Percentiles rank a stretch among this genome's conserved stretches.
These are phyloP conservation scores for Sorex araneus DNA, from an alignment of 2,113 vertebrate genomes.

Conservation along the genomic window DNA sequence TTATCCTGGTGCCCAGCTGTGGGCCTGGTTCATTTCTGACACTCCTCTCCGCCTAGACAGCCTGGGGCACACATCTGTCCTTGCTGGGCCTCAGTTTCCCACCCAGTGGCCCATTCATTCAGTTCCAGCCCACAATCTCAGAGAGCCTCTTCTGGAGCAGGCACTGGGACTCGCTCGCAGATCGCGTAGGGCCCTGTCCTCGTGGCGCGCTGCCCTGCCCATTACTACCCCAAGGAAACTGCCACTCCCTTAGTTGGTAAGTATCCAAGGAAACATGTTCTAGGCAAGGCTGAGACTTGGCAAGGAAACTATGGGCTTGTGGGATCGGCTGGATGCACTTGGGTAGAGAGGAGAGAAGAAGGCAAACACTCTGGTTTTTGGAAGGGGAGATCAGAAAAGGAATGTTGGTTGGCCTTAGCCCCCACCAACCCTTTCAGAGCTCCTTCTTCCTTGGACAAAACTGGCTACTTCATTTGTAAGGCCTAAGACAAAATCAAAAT, in stretches of 20 bases:
- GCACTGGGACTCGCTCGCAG: not conserved
- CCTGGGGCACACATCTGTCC: not conserved
- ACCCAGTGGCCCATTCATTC: not conserved
- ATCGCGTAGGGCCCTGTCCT: not conserved
- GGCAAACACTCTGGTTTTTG: not conserved
- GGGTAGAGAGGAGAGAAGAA: not conserved
- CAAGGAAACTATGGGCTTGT: not conserved
- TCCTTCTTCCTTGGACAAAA: not conserved
- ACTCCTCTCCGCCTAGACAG: not conserved
- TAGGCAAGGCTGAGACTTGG: not conserved
- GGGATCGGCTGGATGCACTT: not conserved
- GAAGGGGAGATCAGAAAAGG: not conserved
- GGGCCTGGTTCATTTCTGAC: not conserved
- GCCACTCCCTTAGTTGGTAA: not conserved
- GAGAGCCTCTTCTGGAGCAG: not conserved
- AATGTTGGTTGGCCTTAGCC: not conserved
- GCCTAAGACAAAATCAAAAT: constrained; percentile 39
- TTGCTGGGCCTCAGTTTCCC: constrained; percentile 11
- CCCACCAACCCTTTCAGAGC: not conserved
- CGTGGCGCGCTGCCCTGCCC: not conserved
- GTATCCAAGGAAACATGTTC: not conserved
- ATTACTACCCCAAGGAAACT: not conserved
- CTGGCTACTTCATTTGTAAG: not conserved
- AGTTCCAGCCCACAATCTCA: not conserved
- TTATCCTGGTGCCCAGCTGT: not conserved